These are phyloP conservation scores for Diplodus sargus DNA, from an alignment of 2,797 vertebrate species.

Conservation along the genomic window DNA sequence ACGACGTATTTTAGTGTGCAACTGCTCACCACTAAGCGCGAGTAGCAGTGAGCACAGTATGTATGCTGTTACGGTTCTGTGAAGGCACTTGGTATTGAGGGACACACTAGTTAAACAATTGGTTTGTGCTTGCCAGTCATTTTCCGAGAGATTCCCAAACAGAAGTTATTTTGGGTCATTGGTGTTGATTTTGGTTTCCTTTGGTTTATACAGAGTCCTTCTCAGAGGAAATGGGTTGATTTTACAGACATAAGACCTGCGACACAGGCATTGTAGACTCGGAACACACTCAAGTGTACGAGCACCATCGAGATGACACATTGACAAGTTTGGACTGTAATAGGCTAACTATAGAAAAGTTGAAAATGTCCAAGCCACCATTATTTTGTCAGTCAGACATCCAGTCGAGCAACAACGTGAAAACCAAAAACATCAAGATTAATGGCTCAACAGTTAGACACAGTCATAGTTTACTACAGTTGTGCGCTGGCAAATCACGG, in stretches of 20 bases:
- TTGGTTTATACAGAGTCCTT: conserved; percentile 63
- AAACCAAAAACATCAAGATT: background rate
- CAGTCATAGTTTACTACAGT: background rate
- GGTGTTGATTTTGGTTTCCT: conserved; percentile 73
- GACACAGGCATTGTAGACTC: conserved; percentile 15
- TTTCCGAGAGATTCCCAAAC: conserved; percentile 68
- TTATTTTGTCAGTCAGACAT: background rate
- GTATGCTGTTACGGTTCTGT: background rate
- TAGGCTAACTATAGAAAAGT: background rate
- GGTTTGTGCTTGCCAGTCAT: conserved; percentile 46
- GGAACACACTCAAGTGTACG: background rate
- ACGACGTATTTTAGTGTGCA: background rate
- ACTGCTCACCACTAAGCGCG: background rate
- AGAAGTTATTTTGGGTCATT: conserved; percentile 71
- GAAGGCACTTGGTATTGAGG: background rate
- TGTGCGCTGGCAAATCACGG: background rate
- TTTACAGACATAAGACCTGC: conserved; percentile 25
- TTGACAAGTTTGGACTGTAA: background rate
- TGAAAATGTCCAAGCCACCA: background rate
- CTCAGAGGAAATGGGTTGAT: conserved; percentile 49
- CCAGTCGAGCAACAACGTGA: background rate
- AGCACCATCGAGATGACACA: background rate
- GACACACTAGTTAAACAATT: conserved; percentile 48
- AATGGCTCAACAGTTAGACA: background rate
- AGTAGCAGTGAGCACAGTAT: too few relatives aligned